Evolutionary conservation across 2,888 invertebrate genomes (phyloP).

Genomic region (Pheosia gnoma): DNA sequence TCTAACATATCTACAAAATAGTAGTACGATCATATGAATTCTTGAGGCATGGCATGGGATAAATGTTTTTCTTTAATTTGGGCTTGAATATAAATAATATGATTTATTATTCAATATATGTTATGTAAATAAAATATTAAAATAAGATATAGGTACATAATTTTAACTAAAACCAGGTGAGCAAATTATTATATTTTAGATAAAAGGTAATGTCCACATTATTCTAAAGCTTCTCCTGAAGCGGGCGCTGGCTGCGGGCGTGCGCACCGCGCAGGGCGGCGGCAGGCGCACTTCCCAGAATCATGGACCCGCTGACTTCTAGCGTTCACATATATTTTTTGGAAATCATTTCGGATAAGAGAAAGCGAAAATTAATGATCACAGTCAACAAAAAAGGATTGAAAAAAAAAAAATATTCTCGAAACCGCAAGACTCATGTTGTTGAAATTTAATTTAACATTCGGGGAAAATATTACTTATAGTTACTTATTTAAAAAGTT

Average conservation of each 20-base stretch:
- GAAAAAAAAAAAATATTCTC: background rate
- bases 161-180: too few species aligned
- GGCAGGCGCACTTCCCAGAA: constrained; percentile 1
- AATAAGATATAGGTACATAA: too few species aligned
- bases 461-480: background rate
- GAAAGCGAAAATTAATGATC: constrained; percentile 1
- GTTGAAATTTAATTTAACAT: background rate
- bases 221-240: background rate
- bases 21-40: too few species aligned
- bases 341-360: background rate
- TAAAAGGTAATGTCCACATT: background rate
- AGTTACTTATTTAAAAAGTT: too few species aligned
- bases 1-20: too few species aligned
- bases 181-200: too few species aligned
- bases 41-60: too few species aligned
- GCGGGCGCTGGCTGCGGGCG: background rate
- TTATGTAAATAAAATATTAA: too few species aligned
- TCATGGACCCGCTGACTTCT: background rate
- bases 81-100: too few species aligned
- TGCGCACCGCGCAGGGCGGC: background rate
- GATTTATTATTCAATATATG: too few species aligned
- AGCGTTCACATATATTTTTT: background rate
- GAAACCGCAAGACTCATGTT: background rate
- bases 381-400: background rate
- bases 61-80: too few species aligned